Evolutionary conservation across 2,113 vertebrate genomes (phyloP).

Genomic region (Engraulis encrasicolus): DNA sequence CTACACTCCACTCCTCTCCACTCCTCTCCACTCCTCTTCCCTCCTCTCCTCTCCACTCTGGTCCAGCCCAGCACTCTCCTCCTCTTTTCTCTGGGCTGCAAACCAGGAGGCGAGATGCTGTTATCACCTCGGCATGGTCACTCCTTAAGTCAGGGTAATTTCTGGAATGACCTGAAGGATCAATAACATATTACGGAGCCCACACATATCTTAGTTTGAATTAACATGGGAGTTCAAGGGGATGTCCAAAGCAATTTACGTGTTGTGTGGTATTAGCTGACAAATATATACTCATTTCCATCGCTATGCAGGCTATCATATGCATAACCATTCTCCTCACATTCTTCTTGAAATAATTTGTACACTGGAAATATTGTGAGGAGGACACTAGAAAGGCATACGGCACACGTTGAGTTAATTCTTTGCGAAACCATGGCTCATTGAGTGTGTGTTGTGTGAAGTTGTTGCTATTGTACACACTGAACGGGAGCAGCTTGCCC

Average conservation of each 20-base stretch:
- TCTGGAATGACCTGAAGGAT: not conserved
- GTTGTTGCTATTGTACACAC: not conserved
- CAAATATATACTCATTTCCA: not conserved
- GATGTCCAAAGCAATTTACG: not conserved
- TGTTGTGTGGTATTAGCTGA: not conserved
- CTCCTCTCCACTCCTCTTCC: not conserved
- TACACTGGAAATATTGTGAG: not conserved
- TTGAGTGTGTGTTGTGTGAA: not conserved
- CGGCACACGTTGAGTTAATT: no score
- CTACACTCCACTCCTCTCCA: not conserved
- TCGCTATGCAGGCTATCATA: not conserved
- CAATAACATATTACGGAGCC: not conserved
- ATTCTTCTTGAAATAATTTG: not conserved
- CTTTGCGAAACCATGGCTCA: not conserved
- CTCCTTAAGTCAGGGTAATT: not conserved
- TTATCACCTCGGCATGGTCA: not conserved
- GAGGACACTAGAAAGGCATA: no score
- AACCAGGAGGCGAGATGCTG: no score
- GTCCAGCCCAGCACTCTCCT: no score
- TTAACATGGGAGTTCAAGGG: not conserved
- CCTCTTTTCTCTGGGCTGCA: not conserved
- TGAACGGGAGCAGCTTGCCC: not conserved
- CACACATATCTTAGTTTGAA: not conserved
- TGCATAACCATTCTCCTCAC: not conserved
- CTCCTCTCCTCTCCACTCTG: not conserved